Evolutionary conservation across 2,113 vertebrate genomes (phyloP).

Genomic region (Caloenas nicobarica): DNA sequence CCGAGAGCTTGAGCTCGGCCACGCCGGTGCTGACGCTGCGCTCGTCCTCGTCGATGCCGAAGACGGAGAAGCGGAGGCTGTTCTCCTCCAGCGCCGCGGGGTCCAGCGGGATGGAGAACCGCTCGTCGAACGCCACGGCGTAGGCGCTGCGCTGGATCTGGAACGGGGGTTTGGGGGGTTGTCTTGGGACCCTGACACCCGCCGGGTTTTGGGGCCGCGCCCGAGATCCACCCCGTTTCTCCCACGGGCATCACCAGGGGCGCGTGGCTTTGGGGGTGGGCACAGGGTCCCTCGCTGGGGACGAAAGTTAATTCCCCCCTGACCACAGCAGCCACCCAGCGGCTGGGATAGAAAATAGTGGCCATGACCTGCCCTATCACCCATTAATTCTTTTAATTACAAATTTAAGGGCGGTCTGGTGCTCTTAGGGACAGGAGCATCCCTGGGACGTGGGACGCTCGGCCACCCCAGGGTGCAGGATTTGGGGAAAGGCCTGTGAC

Average conservation of each 20-base stretch:
- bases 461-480: rapidly evolving
- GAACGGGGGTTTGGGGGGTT: background rate
- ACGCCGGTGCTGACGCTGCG: conserved; percentile 85
- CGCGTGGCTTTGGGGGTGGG: rapidly evolving
- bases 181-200: too few species aligned
- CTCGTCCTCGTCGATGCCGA: conserved; percentile 88
- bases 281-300: rapidly evolving
- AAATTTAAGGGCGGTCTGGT: rapidly evolving
- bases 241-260: rapidly evolving
- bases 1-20: conserved; percentile 92
- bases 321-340: rapidly evolving
- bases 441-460: background rate
- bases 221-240: rapidly evolving
- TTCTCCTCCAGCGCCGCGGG: conserved; percentile 82
- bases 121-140: conserved; percentile 90
- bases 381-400: background rate
- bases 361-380: rapidly evolving
- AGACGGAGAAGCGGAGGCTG: conserved; percentile 89
- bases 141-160: conserved; percentile 91
- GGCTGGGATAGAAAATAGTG: rapidly evolving
- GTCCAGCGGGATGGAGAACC: conserved; percentile 87
- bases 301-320: rapidly evolving
- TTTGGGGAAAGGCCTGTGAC: background rate
- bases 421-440: background rate
- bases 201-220: rapidly evolving